These are phyloP conservation scores for Spilarctia lutea DNA, from an alignment of 2,888 invertebrate genomes.

Conservation along the genomic window DNA sequence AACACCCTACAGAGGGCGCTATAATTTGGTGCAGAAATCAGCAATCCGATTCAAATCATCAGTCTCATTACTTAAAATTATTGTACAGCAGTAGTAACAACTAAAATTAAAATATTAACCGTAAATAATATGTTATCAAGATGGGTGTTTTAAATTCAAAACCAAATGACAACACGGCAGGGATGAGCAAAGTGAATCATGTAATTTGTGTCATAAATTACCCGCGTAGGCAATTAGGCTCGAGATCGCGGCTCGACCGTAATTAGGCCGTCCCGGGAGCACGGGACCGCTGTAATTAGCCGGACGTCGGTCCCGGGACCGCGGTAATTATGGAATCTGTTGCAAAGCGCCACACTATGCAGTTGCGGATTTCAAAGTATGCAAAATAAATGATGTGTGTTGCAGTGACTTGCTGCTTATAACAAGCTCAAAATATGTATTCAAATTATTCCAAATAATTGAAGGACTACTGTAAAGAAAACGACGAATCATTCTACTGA, in stretches of 20 bases:
- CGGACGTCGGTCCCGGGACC: conserved; percentile 48
- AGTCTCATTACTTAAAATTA: not conserved
- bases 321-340: conserved; percentile 56
- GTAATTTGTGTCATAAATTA: conserved; percentile 56
- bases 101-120: conserved; percentile 16
- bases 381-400: conserved; percentile 42
- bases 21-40: conserved; percentile 10
- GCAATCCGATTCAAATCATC: not conserved
- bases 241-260: conserved; percentile 54
- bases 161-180: conserved; percentile 30
- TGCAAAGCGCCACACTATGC: conserved; percentile 43
- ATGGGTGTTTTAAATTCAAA: conserved; percentile 12
- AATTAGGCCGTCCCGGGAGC: conserved; percentile 50
- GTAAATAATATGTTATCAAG: conserved; percentile 15
- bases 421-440: no score
- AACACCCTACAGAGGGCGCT: conserved; percentile 40
- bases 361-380: conserved; percentile 39
- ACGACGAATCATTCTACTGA: no score
- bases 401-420: conserved; percentile 3
- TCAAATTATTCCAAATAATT: not conserved
- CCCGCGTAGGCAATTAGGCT: conserved; percentile 54
- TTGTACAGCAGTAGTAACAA: conserved; percentile 4
- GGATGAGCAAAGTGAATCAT: conserved; percentile 41
- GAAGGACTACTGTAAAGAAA: no score
- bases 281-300: conserved; percentile 57